Evolutionary conservation across 1,140 invertebrate species (phyloP), one percentile per base, ranked within the genome.

Genomic region (Bacillus rossius): DNA sequence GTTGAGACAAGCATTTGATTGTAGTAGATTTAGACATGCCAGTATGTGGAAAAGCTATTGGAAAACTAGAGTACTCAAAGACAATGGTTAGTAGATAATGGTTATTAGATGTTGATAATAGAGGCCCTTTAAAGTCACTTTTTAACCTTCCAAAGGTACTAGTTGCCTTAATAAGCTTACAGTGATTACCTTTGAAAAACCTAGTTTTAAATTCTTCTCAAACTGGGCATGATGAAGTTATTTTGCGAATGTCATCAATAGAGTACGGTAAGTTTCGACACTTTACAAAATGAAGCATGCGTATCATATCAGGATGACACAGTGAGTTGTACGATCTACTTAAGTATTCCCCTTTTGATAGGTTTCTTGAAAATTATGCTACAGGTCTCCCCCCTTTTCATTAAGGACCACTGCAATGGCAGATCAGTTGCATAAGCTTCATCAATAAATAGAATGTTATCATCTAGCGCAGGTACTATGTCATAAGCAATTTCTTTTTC

Each of bases 31-130:
- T 23, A 43, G 55, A 64, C 54, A 64, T 60, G 60, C 63, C 51
- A 20, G 52, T 29, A 55, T 63, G 65, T 22, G 50, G 61, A 50
- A 65, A 65, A 42, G 41, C 42, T 52, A 65, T 68, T 71, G 67
- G 67, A 60, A 69, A 72, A 38, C 69, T 57, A 14, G 68, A 71
- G 49, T 60, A 71, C 53, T 71, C 67, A 59, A 70, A 66, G 13
- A 69, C 57, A 22, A 71, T 50, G 4, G 61, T 69, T 3, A 69
- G 52, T 10, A 67, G 8, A 45, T 69, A 70, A n/a, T 43, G 53
- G 47, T 69, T 70, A n/a, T 48, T 59, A 14, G 61, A 56, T 16
- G 26, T 26, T 23, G 68, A 61, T 42, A 64, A 57, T 4, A 70
- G 16, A 19, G 66, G 68, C 7, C 64, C 61, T 60, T 69, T 70